phyloP scores from a whole-genome alignment of 2,888 invertebrate species.

The Malacosoma neustria region DNA sequence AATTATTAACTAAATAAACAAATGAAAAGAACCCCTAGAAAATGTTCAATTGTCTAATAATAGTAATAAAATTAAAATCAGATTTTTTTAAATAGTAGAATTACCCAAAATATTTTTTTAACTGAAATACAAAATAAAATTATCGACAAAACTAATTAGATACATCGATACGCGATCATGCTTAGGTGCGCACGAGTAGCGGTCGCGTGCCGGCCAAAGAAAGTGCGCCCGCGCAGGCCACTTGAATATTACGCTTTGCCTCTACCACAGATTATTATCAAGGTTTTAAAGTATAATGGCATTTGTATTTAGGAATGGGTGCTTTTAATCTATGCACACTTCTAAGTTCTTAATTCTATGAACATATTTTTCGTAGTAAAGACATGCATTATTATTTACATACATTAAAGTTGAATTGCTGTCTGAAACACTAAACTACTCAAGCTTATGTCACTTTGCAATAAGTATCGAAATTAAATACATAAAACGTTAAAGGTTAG shows the following conservation, averaged over 20 bases:
- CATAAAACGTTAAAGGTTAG: no score
- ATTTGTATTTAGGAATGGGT: constrained; percentile 16
- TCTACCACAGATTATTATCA: constrained; percentile 14
- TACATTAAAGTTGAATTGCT: no score
- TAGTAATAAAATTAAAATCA: constrained; percentile 14
- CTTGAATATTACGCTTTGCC: constrained; percentile 1
- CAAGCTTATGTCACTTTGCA: no score
- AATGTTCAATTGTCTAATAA: no score
- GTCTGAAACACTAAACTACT: no score
- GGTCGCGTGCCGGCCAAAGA: constrained; percentile 63
- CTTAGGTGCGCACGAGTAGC: constrained; percentile 44
- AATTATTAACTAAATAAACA: no score
- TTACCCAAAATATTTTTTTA: no score
- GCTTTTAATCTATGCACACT: neutral
- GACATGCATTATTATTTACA: no score
- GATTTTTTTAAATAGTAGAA: neutral
- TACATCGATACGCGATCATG: constrained; percentile 14
- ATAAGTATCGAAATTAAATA: no score
- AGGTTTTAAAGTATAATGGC: constrained; percentile 16
- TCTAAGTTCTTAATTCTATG: neutral
- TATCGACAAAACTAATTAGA: constrained; percentile 3
- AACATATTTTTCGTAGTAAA: no score
- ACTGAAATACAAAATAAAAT: constrained; percentile 1
- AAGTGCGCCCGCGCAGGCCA: constrained; percentile 29
- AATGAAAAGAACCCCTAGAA: no score